Percentiles rank a stretch among this genome's conserved stretches.
Conservation (phyloP, 2,888 invertebrate species). For the Drosophila quinaria region DNA sequence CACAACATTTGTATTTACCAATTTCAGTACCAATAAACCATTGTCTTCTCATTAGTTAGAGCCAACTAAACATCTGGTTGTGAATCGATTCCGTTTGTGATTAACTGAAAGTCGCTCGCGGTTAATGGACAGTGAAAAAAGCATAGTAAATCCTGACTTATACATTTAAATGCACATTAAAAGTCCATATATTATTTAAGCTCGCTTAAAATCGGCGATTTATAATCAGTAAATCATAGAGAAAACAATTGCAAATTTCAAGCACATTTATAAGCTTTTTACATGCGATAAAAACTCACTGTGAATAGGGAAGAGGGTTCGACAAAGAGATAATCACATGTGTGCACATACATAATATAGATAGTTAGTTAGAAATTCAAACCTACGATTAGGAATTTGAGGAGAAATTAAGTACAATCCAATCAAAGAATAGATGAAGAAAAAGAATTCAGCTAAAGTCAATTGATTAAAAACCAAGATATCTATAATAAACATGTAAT, state of each 20-base stretch:
- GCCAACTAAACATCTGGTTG: background rate
- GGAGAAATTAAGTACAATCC: too few species aligned
- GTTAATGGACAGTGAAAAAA: background rate
- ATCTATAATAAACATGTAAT: too few species aligned
- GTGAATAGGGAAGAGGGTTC: background rate
- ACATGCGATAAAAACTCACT: slow-evolving; percentile 1
- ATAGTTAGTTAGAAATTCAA: background rate
- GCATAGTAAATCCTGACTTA: background rate
- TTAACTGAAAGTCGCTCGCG: slow-evolving; percentile 12
- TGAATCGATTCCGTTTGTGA: background rate
- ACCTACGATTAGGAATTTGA: too few species aligned
- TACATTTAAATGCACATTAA: slow-evolving; percentile 6
- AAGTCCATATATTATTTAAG: background rate
- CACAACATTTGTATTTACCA: slow-evolving; percentile 40
- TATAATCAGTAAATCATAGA: background rate
- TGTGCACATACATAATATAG: background rate
- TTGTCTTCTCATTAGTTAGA: background rate
- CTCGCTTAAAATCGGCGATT: background rate
- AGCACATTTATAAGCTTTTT: background rate
- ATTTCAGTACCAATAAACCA: slow-evolving; percentile 15
- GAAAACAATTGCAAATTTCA: background rate
- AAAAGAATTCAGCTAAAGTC: too few species aligned
- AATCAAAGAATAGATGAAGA: too few species aligned
- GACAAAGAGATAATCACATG: slow-evolving; percentile 7
- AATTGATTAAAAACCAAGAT: too few species aligned